Evolutionary conservation across 2,888 invertebrate genomes (phyloP).

Genomic region (Rotaria magnacalcarata): DNA sequence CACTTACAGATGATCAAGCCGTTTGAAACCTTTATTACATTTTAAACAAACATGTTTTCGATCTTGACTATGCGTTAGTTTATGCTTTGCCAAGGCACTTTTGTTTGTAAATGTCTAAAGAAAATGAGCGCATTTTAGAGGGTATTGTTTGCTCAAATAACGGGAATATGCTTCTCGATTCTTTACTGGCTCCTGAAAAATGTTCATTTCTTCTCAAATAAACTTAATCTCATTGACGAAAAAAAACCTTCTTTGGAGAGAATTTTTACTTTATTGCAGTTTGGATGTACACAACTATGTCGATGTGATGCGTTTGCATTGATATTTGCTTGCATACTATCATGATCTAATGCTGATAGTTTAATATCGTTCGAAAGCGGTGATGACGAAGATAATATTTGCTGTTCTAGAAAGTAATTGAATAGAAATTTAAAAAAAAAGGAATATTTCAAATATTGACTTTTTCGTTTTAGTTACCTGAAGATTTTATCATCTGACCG

Average conservation of each 20-base stretch:
- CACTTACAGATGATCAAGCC: slow-evolving; percentile 26
- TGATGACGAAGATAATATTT: background rate
- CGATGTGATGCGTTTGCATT: background rate
- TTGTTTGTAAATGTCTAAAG: slow-evolving; percentile 44
- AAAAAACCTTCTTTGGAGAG: no score
- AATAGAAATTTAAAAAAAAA: background rate
- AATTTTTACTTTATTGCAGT: background rate
- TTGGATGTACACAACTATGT: background rate
- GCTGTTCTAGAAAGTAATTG: background rate
- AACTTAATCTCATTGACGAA: no score
- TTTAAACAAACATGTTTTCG: slow-evolving; percentile 41
- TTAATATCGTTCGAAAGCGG: background rate
- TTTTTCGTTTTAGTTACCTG: background rate
- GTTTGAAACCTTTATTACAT: slow-evolving; percentile 45
- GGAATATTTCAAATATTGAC: no score
- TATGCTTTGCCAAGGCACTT: slow-evolving; percentile 45
- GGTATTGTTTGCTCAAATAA: no score
- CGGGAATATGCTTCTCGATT: no score
- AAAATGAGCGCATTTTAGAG: background rate
- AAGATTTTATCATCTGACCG: background rate
- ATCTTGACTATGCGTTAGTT: slow-evolving; percentile 42
- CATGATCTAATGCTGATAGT: background rate
- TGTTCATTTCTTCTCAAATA: no score
- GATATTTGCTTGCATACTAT: background rate
- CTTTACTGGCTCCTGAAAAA: no score